Evolutionary conservation across 2,888 invertebrate species (phyloP), one percentile per base, ranked within the genome.

Genomic region (Agrotis puta): DNA sequence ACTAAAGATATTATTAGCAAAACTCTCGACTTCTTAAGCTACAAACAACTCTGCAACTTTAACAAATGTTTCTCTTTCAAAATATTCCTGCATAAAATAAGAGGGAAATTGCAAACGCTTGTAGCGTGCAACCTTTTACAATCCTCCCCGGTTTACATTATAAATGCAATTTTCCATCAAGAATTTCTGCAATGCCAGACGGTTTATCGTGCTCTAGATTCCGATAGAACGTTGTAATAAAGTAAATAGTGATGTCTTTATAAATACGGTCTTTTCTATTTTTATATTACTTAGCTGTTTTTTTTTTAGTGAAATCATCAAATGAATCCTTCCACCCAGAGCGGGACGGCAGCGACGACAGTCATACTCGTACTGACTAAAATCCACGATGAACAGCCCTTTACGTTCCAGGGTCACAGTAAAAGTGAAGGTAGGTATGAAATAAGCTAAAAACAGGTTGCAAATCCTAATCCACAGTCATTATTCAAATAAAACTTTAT

Each of bases 81-180:
- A 62, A 71, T 33, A 62, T 48, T 48, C 53, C 20, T 58, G n/a
- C 20, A 78, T 48, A 53, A 69, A 58, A 63, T 58, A 62, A 13
- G 18, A 51, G 53, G 43, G 14, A 63, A 57, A 71, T 77, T 63
- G 51, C 57, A 39, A 48, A 53, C 18, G 47, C 27, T 24, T 48
- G 18, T 48, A 27, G 39, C 57, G 7, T n/a, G 51, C 62, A 74
- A 58, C 53, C 16, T 77, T 78, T 78, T 48, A 63, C 62, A 78
- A 78, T 53, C 57, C 20, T n/a, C 33, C 18, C 22, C 33, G 62
- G 27, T 48, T 67, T 57, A 63, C 57, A 64, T 77, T 58, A 62
- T 62, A 57, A 64, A 74, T 78, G 62, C 71, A 63, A 63, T 77
- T 53, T 74, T 70, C 27, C 20, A 48, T 53, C 48, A 58, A 43